Evolutionary conservation across 1,140 invertebrate species (phyloP).

Genomic region (Melipona quadrifasciata): DNA sequence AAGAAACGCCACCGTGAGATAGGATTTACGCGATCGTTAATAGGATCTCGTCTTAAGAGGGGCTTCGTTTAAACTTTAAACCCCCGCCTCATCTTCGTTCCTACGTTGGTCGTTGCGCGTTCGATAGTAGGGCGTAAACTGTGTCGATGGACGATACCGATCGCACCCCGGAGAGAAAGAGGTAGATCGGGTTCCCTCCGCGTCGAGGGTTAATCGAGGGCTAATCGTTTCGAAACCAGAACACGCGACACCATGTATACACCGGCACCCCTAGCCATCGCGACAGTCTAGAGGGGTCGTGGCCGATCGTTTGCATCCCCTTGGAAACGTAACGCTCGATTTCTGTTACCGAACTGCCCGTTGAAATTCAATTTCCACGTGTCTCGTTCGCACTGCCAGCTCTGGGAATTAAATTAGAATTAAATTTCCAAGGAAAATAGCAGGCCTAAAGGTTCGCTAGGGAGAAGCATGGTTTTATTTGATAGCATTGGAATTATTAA

Average conservation of each 20-base stretch:
- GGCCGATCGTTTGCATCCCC: neutral
- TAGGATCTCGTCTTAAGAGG: slow-evolving; percentile 74
- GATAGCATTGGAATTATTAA: neutral
- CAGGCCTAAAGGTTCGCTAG: neutral
- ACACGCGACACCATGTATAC: slow-evolving; percentile 37
- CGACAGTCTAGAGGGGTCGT: neutral
- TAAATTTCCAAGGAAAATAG: neutral
- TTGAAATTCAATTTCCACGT: neutral
- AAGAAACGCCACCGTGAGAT: slow-evolving; percentile 37
- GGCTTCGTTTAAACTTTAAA: slow-evolving; percentile 73
- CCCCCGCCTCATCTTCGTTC: slow-evolving; percentile 39
- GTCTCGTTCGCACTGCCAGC: neutral
- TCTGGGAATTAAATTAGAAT: neutral
- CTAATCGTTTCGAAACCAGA: slow-evolving; percentile 46
- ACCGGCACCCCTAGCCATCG: neutral
- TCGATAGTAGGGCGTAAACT: slow-evolving; percentile 34
- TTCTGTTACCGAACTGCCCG: neutral
- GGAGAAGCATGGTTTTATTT: neutral
- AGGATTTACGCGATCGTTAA: slow-evolving; percentile 66
- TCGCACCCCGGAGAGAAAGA: slow-evolving; percentile 5
- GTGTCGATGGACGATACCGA: slow-evolving; percentile 52
- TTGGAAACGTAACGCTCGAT: neutral
- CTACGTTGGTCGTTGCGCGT: slow-evolving; percentile 14
- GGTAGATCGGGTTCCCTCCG: slow-evolving; percentile 11
- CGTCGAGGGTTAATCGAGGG: slow-evolving; percentile 49